Percentiles rank a stretch among this genome's conserved stretches.
phyloP scores from a whole-genome alignment of 2,888 invertebrate species.

The Andrena bucephala region DNA sequence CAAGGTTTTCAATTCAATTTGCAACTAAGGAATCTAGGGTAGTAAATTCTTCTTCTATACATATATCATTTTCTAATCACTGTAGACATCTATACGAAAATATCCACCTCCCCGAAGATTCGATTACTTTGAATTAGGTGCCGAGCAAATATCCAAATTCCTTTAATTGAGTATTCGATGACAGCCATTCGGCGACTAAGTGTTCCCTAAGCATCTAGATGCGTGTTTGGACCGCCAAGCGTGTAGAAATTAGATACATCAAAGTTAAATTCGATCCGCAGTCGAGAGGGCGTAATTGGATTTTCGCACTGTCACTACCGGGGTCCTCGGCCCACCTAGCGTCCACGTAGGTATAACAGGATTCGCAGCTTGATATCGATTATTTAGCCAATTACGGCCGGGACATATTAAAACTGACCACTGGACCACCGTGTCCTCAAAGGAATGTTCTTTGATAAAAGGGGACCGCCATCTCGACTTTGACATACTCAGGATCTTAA shows the following conservation, averaged over 20 bases:
- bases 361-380: constrained; percentile 1
- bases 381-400: constrained; percentile 9
- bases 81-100: too few relatives aligned
- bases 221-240: neutral
- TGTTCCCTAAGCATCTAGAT: too few relatives aligned
- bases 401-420: neutral
- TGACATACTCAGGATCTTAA: neutral
- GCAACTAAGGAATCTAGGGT: too few relatives aligned
- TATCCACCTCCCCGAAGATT: too few relatives aligned
- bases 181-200: too few relatives aligned
- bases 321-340: neutral
- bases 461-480: neutral
- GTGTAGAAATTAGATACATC: neutral
- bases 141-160: too few relatives aligned
- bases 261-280: constrained; percentile 5
- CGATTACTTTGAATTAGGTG: too few relatives aligned
- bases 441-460: neutral
- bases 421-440: neutral
- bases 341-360: neutral
- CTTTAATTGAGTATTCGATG: too few relatives aligned
- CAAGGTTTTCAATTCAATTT: too few relatives aligned
- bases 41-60: too few relatives aligned
- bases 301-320: neutral
- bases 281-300: constrained; percentile 11
- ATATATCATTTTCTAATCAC: too few relatives aligned